phyloP scores from a whole-genome alignment of 2,888 invertebrate species.

The Achlya flavicornis region DNA sequence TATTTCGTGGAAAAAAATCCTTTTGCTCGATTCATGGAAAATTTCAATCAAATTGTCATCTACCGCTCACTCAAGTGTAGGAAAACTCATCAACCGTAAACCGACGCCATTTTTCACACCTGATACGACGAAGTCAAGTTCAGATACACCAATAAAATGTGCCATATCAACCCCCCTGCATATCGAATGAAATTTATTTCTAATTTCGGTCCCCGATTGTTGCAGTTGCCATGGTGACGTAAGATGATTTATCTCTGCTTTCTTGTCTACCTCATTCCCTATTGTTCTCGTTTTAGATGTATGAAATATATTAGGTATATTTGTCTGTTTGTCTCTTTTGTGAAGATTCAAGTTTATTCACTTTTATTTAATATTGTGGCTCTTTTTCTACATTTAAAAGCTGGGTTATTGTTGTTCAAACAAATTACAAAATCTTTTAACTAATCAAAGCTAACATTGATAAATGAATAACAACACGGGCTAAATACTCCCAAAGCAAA shows the following conservation, averaged over 20 bases:
- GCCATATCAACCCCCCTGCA: conserved; percentile 28
- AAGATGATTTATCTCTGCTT: conserved; percentile 46
- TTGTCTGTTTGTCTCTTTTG: conserved; percentile 20
- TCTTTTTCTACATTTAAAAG: neutral
- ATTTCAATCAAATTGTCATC: conserved; percentile 15
- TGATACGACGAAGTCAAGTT: conserved; percentile 53
- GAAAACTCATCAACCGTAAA: conserved; percentile 46
- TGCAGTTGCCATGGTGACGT: conserved; percentile 51
- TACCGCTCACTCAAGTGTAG: conserved; percentile 11
- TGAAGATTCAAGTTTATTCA: neutral
- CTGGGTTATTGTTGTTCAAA: neutral
- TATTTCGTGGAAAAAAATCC: conserved; percentile 5
- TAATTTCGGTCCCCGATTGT: conserved; percentile 60
- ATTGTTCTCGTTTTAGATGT: conserved; percentile 3
- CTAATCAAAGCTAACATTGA: conserved; percentile 10
- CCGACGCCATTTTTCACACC: conserved; percentile 62
- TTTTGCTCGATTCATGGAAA: conserved; percentile 11
- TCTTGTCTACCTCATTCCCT: conserved; percentile 39
- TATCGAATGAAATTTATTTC: conserved; percentile 64
- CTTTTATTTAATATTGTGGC: neutral
- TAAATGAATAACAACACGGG: conserved; percentile 20
- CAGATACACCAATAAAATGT: conserved; percentile 54
- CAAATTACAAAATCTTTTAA: neutral
- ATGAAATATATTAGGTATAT: neutral
- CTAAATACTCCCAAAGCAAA: conserved; percentile 31